phyloP scores from a whole-genome alignment of 2,888 invertebrate genomes.

The Synanthedon andrenaeformis region DNA sequence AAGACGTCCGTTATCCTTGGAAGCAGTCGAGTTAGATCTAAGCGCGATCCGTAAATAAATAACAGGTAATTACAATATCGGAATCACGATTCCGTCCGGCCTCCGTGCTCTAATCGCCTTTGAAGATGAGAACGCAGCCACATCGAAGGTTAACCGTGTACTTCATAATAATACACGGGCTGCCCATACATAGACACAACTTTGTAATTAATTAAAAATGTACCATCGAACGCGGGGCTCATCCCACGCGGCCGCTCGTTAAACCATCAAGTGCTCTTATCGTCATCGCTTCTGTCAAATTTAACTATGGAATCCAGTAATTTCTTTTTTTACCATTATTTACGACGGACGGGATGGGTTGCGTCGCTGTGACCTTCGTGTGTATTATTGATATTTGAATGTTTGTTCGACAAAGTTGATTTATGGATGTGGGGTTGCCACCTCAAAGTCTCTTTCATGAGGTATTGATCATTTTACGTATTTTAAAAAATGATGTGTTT shows the following conservation, averaged over 20 bases:
- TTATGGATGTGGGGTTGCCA: constrained; percentile 56
- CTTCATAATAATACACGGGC: background rate
- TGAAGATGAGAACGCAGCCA: constrained; percentile 49
- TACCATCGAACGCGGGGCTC: constrained; percentile 46
- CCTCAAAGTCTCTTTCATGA: constrained; percentile 54
- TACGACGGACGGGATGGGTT: constrained; percentile 41
- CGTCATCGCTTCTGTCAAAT: constrained; percentile 63
- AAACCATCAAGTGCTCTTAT: constrained; percentile 58
- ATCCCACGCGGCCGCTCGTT: constrained; percentile 56
- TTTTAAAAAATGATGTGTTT: constrained; percentile 23
- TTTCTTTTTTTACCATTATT: constrained; percentile 54
- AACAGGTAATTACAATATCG: constrained; percentile 62
- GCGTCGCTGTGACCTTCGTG: constrained; percentile 30
- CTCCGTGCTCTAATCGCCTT: constrained; percentile 46
- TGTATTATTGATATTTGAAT: constrained; percentile 61
- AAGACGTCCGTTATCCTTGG: constrained; percentile 61
- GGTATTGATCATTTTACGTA: constrained; percentile 48
- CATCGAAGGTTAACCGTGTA: constrained; percentile 31
- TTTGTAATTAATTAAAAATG: constrained; percentile 58
- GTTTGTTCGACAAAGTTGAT: constrained; percentile 48
- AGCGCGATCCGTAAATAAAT: constrained; percentile 52
- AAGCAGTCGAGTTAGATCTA: constrained; percentile 38
- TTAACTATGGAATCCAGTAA: constrained; percentile 57
- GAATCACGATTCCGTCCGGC: constrained; percentile 53
- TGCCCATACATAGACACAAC: constrained; percentile 11